Evolutionary conservation across 1,140 invertebrate species (phyloP).

Genomic region (Megalonaias nervosa): DNA sequence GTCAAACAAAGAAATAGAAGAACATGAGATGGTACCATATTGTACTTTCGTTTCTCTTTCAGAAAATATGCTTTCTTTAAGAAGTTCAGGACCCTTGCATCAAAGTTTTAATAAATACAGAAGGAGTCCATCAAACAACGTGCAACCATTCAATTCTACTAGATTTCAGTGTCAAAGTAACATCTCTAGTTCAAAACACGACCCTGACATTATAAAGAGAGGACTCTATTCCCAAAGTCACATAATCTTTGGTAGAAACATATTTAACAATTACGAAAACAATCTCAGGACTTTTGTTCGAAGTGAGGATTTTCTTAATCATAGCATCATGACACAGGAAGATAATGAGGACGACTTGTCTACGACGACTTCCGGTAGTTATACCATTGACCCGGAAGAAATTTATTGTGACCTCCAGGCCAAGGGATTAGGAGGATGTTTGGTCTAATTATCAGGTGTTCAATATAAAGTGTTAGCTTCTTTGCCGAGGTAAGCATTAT

Average conservation of each 20-base stretch:
- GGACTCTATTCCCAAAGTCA: slow-evolving; percentile 26
- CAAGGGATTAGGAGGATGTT: slow-evolving; percentile 10
- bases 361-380: slow-evolving; percentile 35
- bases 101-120: too few species aligned
- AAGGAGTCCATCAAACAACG: too few species aligned
- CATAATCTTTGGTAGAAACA: slow-evolving; percentile 11
- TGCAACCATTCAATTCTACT: too few species aligned
- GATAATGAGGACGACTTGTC: slow-evolving; percentile 35
- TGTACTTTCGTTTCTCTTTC: too few species aligned
- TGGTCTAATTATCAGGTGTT: slow-evolving; percentile 10
- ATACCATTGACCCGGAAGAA: slow-evolving; percentile 36
- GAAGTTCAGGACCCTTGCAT: too few species aligned
- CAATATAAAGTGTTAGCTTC: too few species aligned
- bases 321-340: slow-evolving; percentile 32
- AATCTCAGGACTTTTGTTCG: too few species aligned
- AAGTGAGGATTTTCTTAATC: slow-evolving; percentile 3
- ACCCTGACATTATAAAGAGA: neutral
- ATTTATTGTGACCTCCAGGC: slow-evolving; percentile 18
- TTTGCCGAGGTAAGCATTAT: too few species aligned
- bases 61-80: too few species aligned
- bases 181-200: neutral
- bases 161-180: too few species aligned
- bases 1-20: too few species aligned
- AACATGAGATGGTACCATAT: too few species aligned
- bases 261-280: neutral